phyloP scores from a whole-genome alignment of 2,113 vertebrate species.

The Oenanthe melanoleuca region DNA sequence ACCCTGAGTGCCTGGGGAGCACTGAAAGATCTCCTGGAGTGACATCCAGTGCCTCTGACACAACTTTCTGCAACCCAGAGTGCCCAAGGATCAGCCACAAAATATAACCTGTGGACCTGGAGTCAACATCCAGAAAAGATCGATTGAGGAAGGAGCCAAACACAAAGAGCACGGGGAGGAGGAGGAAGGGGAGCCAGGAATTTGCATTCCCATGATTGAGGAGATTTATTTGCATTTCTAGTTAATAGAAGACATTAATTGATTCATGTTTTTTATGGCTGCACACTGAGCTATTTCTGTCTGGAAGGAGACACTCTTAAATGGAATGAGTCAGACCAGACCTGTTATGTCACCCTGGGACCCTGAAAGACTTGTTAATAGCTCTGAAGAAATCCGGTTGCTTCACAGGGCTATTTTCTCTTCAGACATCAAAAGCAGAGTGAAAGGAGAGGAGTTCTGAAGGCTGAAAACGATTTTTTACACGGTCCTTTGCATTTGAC shows the following conservation, averaged over 20 bases:
- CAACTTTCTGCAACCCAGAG: not conserved
- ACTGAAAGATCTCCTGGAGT: not conserved
- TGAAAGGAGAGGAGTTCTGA: not conserved
- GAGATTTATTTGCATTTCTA: conserved; percentile 47
- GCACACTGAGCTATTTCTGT: conserved; percentile 53
- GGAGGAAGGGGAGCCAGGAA: not conserved
- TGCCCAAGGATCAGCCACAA: not conserved
- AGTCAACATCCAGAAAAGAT: not conserved
- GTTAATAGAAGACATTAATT: conserved; percentile 62
- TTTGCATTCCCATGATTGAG: not conserved
- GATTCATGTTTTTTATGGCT: conserved; percentile 30
- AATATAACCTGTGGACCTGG: not conserved
- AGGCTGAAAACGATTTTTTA: not conserved
- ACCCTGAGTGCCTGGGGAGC: not conserved
- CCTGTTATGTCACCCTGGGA: conserved; percentile 56
- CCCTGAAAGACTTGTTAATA: conserved; percentile 53
- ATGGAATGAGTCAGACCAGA: conserved; percentile 60
- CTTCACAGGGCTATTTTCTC: conserved; percentile 44
- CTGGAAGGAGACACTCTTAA: conserved; percentile 46
- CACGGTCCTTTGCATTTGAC: conserved; percentile 25
- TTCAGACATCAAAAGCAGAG: conserved; percentile 51
- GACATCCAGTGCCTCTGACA: not conserved
- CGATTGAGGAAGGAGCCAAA: not conserved
- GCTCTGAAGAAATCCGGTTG: conserved; percentile 42
- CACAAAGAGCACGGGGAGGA: not conserved